A percentile compares a stretch with the other conserved stretches of the same genome.
Conservation (phyloP, 2,113 vertebrate genomes). For the Maccullochella peelii region DNA sequence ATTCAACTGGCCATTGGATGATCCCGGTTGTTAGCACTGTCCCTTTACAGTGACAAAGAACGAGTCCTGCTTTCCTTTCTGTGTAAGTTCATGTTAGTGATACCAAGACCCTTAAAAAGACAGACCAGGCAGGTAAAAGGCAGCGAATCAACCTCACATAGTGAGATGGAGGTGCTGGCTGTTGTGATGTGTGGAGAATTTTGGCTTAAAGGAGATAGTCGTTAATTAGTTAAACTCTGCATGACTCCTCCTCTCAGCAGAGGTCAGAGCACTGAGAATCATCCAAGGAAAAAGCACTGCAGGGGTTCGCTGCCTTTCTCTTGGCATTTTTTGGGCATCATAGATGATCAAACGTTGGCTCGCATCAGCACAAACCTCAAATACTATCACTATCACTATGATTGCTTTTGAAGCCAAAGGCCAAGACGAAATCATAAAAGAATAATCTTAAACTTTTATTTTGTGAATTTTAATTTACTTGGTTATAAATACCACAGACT, state of each 20-base stretch:
- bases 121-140: background rate
- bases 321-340: slow-evolving; percentile 33
- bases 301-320: slow-evolving; percentile 47
- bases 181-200: slow-evolving; percentile 15
- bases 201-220: slow-evolving; percentile 24
- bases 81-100: background rate
- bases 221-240: slow-evolving; percentile 60
- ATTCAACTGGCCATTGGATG: slow-evolving; percentile 1
- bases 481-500: slow-evolving; percentile 27
- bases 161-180: background rate
- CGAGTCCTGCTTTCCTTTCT: background rate
- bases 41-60: background rate
- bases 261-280: slow-evolving; percentile 48
- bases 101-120: background rate
- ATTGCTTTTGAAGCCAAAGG: slow-evolving; percentile 42
- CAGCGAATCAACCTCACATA: background rate
- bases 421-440: slow-evolving; percentile 24
- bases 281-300: slow-evolving; percentile 47
- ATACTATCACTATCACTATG: slow-evolving; percentile 15
- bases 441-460: background rate
- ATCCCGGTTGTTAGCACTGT: background rate
- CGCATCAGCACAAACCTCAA: slow-evolving; percentile 49
- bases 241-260: slow-evolving; percentile 32
- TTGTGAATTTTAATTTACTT: background rate
- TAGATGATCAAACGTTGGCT: slow-evolving; percentile 58